Conservation (phyloP, 37 sponge, comb jelly and placozoan species). For the Spongilla lacustris region DNA sequence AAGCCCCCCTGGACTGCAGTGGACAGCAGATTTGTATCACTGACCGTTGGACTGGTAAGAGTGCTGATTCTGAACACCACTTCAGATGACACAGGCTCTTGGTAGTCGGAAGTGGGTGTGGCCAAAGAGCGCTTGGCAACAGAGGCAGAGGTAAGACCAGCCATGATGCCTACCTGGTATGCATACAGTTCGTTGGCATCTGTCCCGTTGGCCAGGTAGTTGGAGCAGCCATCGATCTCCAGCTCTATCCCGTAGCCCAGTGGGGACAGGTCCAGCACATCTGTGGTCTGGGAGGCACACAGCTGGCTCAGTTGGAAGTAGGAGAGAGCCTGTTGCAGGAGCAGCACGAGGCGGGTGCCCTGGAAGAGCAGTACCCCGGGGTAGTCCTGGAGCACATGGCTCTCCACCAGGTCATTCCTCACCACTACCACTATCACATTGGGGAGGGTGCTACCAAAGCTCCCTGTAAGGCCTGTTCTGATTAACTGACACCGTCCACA, state of each 20-base stretch:
- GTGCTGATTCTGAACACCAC: constrained; percentile 35
- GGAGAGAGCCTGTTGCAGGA: constrained; percentile 65
- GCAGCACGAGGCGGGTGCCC: constrained; percentile 53
- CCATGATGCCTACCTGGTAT: constrained; percentile 24
- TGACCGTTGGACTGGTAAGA: constrained; percentile 2
- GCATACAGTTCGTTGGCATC: constrained; percentile 64
- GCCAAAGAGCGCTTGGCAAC: background rate
- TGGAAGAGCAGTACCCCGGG: constrained; percentile 13
- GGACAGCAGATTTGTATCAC: constrained; percentile 21
- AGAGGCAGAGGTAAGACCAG: background rate
- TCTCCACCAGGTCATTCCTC: constrained; percentile 49
- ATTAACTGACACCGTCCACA: background rate
- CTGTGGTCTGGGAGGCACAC: constrained; percentile 41
- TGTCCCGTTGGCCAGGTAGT: constrained; percentile 63
- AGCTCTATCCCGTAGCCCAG: constrained; percentile 39
- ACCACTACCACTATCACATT: constrained; percentile 45
- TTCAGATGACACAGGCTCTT: constrained; percentile 60
- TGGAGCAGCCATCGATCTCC: constrained; percentile 74
- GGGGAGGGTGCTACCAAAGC: constrained; percentile 81
- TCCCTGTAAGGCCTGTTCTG: constrained; percentile 62
- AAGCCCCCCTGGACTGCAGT: constrained; percentile 19
- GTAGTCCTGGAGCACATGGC: background rate
- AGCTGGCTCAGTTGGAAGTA: constrained; percentile 66
- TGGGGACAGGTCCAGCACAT: constrained; percentile 34
- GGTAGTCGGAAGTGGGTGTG: background rate